Percentiles rank a stretch among this genome's conserved stretches.
These are phyloP conservation scores for Dicrurus megarhynchus DNA, from an alignment of 2,113 vertebrate genomes.

Conservation along the genomic window DNA sequence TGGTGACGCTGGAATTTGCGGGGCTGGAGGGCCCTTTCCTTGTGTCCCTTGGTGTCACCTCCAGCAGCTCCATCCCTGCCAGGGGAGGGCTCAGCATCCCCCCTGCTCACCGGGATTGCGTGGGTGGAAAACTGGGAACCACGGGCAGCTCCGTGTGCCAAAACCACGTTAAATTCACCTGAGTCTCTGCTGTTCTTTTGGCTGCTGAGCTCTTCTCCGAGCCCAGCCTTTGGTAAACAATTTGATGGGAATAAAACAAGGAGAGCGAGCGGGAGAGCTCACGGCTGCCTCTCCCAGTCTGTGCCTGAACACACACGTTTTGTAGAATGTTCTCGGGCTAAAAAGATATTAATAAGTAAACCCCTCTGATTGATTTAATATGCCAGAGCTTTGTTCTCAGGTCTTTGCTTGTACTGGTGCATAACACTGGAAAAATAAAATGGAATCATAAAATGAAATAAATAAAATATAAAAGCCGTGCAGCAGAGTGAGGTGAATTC, in stretches of 20 bases:
- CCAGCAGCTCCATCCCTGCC: background rate
- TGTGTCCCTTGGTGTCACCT: background rate
- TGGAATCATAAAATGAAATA: constrained; percentile 28
- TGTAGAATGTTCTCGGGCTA: background rate
- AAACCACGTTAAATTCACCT: background rate
- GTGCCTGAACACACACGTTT: background rate
- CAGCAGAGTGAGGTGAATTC: background rate
- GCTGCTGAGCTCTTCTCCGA: background rate
- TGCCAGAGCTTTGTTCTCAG: background rate
- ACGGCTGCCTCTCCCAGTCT: background rate
- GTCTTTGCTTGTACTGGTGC: background rate
- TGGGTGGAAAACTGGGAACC: background rate
- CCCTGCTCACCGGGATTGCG: background rate
- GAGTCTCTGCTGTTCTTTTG: background rate
- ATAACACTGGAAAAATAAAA: constrained; percentile 3
- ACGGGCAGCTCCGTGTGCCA: background rate
- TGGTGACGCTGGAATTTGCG: background rate
- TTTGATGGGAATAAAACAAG: background rate
- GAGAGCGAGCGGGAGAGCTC: background rate
- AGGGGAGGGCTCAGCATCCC: background rate
- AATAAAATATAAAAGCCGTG: constrained; percentile 38
- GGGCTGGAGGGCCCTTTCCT: background rate
- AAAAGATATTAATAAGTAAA: background rate
- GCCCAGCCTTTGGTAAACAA: background rate
- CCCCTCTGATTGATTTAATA: constrained; percentile 14